Base-by-base conservation (phyloP, 2,113 vertebrate genomes). In the Hippocampus zosterae region DNA sequence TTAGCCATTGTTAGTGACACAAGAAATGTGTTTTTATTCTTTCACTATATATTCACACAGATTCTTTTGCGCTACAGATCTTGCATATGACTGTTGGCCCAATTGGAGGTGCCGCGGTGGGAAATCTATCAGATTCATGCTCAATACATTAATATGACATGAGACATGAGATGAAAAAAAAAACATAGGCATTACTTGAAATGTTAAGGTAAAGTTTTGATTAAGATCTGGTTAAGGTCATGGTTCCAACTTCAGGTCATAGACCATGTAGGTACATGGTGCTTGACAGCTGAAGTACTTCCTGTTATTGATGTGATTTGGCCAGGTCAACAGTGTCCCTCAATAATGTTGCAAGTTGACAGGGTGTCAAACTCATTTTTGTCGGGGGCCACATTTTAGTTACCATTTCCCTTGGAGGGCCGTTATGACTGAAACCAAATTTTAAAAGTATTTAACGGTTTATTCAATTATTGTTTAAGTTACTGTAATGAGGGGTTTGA, bases 271-370 rank as follows among this genome's bases (percentile, higher is more conserved):
- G 46, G 46, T 48, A 19, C 80, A 85, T 27, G 78, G 79, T 78
- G 76, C 84, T 84, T 85, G 79, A 84, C 77, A 79, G 71, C 77
- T 77, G 78, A 85, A 88, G 87, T 76, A 77, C 84, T 89, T 90
- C 59, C 72, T 79, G 75, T 76, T 79, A 79, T 82, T 82, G 79
- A 71, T 78, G 71, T 78, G 74, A 79, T 69, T 73, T 52, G 48
- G 69, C 68, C 42, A 84, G 68, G 69, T 85, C 83, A 86, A 82
- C 71, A 73, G 72, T 27, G 21, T 23, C 77, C 69, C 65, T 83
- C 78, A 41, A 53, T 65, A 41, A 76, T 71, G 70, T 69, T 80
- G 19, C 74, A 75, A 67, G 63, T 70, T 74, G 25, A 23, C 52
- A 61, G 29, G 29, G 29, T 33, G 29, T 33, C 29, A 5, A 33